Base-by-base conservation (phyloP, 1,140 invertebrate genomes). In the Stratiolaelaps scimitus region DNA sequence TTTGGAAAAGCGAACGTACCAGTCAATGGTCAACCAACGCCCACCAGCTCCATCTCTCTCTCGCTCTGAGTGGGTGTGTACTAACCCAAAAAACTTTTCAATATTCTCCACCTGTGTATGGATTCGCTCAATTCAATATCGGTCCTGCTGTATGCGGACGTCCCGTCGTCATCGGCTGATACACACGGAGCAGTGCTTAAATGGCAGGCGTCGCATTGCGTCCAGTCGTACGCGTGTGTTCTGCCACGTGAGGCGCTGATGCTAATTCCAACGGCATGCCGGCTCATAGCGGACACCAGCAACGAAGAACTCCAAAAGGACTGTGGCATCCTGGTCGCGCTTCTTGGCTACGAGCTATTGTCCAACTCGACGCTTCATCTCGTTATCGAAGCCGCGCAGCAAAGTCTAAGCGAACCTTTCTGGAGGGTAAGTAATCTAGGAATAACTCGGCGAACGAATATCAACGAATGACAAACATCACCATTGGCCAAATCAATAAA, bases 271-370 rank as follows among this genome's bases (percentile, higher is more conserved):
- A 64, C 28, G 46, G 53, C 19, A 64, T 23, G 26, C 45, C 46
- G 19, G 46, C 66, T 43, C 47, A 46, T 68, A 34, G 29, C 40
- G 69, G 86, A 89, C 72, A 80, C 75, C 46, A 76, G 80, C 0
- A 88, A 93, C 73, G 85, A 87, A 45, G 89, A 92, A 73, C 73
- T 93, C 2, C 80, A 80, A n/a, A 79, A 79, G 17, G 80, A 83
- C 17, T 86, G 86, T 69, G 77, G 78, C 5, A 74, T 77, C 34
- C 79, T 86, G 20, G 74, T 93, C 17, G 82, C 84, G 0, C 75
- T 80, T 1, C 75, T 91, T 13, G 81, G 46, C 75, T 80, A 71
- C 67, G 78, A 46, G 72, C 69, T 74, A 7, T 69, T 78, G 7
- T 70, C 69, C 43, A 69, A 80, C 0, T 72, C 69, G 68, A 70